Base-by-base conservation (phyloP, 1,140 invertebrate species). In the Heliconius melpomene region DNA sequence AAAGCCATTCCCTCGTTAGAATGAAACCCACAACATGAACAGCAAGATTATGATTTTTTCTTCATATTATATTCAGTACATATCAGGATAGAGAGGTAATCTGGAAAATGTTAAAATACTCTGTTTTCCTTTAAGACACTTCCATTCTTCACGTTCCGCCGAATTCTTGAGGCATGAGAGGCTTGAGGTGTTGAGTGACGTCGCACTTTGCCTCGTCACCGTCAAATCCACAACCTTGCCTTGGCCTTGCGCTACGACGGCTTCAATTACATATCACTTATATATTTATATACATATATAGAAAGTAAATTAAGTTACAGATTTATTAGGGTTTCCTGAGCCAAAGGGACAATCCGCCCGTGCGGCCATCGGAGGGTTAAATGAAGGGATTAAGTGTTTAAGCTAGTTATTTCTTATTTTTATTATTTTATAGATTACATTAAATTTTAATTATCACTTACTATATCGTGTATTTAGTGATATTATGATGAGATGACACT, bases 231-330 rank as follows among this genome's bases (percentile, higher is more conserved):
- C 13, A 13, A 46, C 13, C 40, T 11, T 46, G 0, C 13, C 16
- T 5, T 16, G 40, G 5, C 40, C n/a, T 23, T 57, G 50, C 16
- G 50, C 18, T 52, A 20, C 18, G 18, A 52, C 38, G 1, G 46
- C 18, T 6, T 2, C 18, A 52, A 52, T 18, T 20, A 52, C 18
- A 52, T 52, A 20, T 52, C 1, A 52, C 16, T 52, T 52, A 52
- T 52, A 20, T 52, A 52, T 66, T 13, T 29, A 66, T 66, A 29
- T 29, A 66, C 26, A 29, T 29, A 16, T 29, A 66, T 66, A 29
- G 26, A 29, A 26, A 66, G 26, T 66, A 66, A 66, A 66, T 66
- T 66, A 66, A 66, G 60, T 66, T 66, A 66, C 60, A 66, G 60
- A 66, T 66, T 66, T 66, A 66, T 66, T 66, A 66, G 60, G 60